Evolutionary conservation across 64 coral and sea anemone species (phyloP).

Genomic region (Pachyseris speciosa): DNA sequence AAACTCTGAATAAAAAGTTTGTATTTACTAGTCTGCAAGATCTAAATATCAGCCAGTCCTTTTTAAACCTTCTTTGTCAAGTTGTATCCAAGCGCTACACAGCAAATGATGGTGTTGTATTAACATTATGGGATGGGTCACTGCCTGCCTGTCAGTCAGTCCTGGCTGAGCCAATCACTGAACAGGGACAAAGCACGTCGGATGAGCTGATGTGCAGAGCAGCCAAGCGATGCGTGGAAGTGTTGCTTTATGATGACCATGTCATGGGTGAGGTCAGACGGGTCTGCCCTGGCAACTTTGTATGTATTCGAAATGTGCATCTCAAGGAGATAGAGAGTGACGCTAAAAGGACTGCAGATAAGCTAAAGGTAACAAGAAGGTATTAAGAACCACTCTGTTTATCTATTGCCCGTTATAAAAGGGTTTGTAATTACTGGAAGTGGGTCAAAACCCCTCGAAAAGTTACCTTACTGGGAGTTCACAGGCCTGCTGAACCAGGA

Average conservation of each 20-base stretch:
- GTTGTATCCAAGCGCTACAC: constrained; percentile 25
- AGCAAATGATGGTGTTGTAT: background rate
- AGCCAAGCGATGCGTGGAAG: background rate
- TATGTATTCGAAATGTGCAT: constrained; percentile 65
- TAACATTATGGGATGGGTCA: constrained; percentile 69
- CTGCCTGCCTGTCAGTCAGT: constrained; percentile 35
- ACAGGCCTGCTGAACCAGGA: too few species aligned
- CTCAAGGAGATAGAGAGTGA: background rate
- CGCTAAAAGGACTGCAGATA: background rate
- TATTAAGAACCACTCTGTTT: too few species aligned
- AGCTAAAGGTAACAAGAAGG: background rate
- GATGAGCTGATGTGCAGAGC: background rate
- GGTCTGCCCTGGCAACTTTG: constrained; percentile 44
- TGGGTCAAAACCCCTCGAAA: too few species aligned
- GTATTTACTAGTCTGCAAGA: constrained; percentile 14
- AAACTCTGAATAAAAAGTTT: constrained; percentile 14
- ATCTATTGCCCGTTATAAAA: too few species aligned
- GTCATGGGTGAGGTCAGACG: background rate
- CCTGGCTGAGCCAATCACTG: background rate
- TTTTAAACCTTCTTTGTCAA: constrained; percentile 53
- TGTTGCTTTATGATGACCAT: constrained; percentile 53
- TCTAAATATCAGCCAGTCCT: background rate
- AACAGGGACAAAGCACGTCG: background rate
- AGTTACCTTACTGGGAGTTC: too few species aligned
- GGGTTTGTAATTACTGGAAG: too few species aligned